Conservation (phyloP, 2,113 vertebrate species). For the Seriola aureovittata region DNA sequence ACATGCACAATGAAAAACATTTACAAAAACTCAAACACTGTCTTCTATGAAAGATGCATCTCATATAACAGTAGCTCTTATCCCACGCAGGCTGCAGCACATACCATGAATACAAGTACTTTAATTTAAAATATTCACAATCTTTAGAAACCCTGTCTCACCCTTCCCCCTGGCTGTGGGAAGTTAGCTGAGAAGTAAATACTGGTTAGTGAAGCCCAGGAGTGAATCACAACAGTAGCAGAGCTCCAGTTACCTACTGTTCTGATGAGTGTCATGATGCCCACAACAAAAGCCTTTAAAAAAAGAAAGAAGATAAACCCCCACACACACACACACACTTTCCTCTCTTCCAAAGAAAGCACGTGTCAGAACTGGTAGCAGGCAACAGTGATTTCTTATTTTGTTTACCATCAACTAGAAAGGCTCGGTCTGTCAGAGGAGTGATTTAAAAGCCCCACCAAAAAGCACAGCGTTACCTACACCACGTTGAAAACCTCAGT, state of each 20-base stretch:
- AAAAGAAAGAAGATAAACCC: not conserved
- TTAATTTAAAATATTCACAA: constrained; percentile 5
- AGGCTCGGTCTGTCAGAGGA: constrained; percentile 17
- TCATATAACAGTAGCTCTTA: not conserved
- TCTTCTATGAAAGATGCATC: not conserved
- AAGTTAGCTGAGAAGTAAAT: constrained; percentile 27
- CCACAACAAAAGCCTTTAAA: constrained; percentile 4
- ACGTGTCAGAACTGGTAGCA: not conserved
- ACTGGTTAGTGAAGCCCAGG: not conserved
- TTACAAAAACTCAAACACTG: not conserved
- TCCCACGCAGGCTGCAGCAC: not conserved
- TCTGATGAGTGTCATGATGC: not conserved
- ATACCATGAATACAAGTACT: constrained; percentile 14
- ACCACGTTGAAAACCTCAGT: constrained; percentile 25
- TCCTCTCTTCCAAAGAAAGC: not conserved
- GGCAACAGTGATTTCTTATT: not conserved
- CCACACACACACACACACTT: not conserved
- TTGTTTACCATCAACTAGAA: constrained; percentile 33
- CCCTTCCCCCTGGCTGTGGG: constrained; percentile 1
- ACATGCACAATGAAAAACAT: not conserved
- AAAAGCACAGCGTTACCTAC: constrained; percentile 19
- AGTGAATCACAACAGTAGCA: not conserved
- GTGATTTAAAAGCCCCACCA: constrained; percentile 11
- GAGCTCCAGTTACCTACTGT: not conserved
- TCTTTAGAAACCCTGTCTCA: not conserved